These are phyloP conservation scores for Grammatotria lemairii DNA, from an alignment of 2,113 vertebrate species.

Conservation along the genomic window DNA sequence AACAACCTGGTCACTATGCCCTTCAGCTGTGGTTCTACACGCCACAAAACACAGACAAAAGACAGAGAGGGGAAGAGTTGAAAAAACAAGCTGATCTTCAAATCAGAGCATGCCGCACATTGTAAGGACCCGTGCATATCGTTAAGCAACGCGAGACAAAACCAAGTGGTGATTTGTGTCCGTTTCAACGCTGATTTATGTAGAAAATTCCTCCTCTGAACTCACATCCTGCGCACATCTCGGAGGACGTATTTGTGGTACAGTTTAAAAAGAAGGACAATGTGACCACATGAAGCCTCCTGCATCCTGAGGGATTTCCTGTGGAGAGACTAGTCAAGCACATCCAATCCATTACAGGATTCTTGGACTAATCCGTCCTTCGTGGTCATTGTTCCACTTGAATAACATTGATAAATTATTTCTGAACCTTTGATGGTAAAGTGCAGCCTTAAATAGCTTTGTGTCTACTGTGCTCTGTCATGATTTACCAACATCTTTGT, in stretches of 20 bases:
- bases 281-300: constrained; percentile 18
- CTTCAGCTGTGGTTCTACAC: constrained; percentile 95
- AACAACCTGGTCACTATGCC: constrained; percentile 99
- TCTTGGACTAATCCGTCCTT: constrained; percentile 53
- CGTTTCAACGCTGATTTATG: background rate
- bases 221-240: background rate
- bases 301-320: constrained; percentile 49
- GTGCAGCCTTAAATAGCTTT: background rate
- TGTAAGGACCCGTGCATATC: background rate
- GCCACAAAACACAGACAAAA: background rate
- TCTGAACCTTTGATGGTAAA: constrained; percentile 5
- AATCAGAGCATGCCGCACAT: background rate
- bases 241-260: background rate
- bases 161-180: background rate
- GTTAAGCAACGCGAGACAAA: background rate
- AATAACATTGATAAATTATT: constrained; percentile 44
- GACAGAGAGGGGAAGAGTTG: background rate
- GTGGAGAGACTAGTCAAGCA: constrained; percentile 38
- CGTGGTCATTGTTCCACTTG: constrained; percentile 48
- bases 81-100: background rate
- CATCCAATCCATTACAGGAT: constrained; percentile 54
- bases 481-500: background rate
- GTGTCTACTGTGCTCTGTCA: background rate
- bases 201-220: background rate
- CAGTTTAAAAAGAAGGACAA: background rate